Base-by-base conservation (phyloP, 2,113 vertebrate species). In the Eclectus roratus region DNA sequence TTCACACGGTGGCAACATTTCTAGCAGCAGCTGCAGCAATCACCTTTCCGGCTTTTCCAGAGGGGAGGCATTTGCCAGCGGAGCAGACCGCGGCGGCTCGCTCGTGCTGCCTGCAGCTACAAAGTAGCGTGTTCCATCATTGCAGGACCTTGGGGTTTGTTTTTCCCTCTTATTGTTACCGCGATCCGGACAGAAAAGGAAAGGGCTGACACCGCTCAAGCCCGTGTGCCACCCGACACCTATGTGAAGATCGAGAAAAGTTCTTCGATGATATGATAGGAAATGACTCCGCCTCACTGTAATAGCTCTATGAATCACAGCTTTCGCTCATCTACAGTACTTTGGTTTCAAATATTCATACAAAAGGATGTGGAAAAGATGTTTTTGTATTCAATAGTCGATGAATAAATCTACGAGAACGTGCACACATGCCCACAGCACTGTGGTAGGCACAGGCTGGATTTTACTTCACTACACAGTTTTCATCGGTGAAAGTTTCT, bases 11-110 rank as follows among this genome's bases (percentile, higher is more conserved):
- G 52, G 74, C 73, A 94, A 61, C 37, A 49, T 80, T 94, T 96
- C 80, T 21, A 95, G 92, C 64, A 92, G 92, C 88, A 64, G 88
- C 72, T n/a, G 88, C 86, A 64, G 55, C 61, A 69, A 52, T 11
- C 81, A 44, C 86, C 58, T 56, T 72, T 49, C 80, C 90, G 37
- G 92, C 66, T 94, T 92, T 94, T 94, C 93, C 93, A 89, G 93
- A 70, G 46, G 60, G 58, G 10, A 65, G 43, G 81, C 53, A 80
- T 28, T 21, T 87, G 49, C 73, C 73, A 37, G 88, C 43, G 17
- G 64, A 73, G 61, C 94, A 96, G 89, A 88, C 84, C 85, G 55
- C 87, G 60, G 73, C 47, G 66, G 47, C 25, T 47, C 15, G 9
- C 50, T 84, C 84, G 61, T 89, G 49, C 28, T 76, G 82, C 76